Conservation (phyloP, 1,140 invertebrate genomes). For the Anadara kagoshimensis region DNA sequence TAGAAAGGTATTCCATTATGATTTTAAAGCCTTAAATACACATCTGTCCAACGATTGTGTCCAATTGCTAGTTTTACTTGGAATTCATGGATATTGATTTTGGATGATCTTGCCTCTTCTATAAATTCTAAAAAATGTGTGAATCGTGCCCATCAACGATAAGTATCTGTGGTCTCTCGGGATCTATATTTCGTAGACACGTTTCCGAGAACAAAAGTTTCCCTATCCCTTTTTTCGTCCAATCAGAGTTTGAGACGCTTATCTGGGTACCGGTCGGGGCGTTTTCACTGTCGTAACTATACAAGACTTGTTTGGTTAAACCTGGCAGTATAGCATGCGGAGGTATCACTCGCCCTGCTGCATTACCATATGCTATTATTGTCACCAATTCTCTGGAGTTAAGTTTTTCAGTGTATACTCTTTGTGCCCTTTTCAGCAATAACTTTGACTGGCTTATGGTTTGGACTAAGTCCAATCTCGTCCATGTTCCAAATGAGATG, state of each 20-base stretch:
- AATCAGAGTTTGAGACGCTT: constrained; percentile 12
- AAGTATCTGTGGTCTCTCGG: constrained; percentile 14
- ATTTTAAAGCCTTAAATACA: constrained; percentile 34
- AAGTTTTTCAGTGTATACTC: constrained; percentile 11
- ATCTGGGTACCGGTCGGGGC: constrained; percentile 1
- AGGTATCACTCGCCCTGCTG: constrained; percentile 10
- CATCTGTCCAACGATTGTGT: constrained; percentile 23
- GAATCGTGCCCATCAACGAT: constrained; percentile 28
- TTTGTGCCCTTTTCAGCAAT: too few relatives aligned
- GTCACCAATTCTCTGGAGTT: constrained; percentile 8
- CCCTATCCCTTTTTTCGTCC: constrained; percentile 30
- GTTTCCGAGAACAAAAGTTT: constrained; percentile 33
- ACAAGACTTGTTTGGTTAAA: constrained; percentile 16
- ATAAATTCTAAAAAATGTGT: constrained; percentile 22
- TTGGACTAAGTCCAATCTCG: constrained; percentile 42
- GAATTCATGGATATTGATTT: constrained; percentile 14
- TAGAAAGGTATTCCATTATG: constrained; percentile 8
- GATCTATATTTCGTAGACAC: constrained; percentile 20
- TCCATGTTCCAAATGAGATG: constrained; percentile 47
- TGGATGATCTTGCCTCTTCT: background rate
- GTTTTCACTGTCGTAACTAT: constrained; percentile 13
- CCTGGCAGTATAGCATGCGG: constrained; percentile 23
- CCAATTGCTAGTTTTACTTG: constrained; percentile 29
- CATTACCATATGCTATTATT: constrained; percentile 22
- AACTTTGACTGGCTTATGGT: constrained; percentile 41